These are phyloP conservation scores for Rhamnusium bicolor DNA, from an alignment of 2,888 invertebrate species.

Conservation along the genomic window DNA sequence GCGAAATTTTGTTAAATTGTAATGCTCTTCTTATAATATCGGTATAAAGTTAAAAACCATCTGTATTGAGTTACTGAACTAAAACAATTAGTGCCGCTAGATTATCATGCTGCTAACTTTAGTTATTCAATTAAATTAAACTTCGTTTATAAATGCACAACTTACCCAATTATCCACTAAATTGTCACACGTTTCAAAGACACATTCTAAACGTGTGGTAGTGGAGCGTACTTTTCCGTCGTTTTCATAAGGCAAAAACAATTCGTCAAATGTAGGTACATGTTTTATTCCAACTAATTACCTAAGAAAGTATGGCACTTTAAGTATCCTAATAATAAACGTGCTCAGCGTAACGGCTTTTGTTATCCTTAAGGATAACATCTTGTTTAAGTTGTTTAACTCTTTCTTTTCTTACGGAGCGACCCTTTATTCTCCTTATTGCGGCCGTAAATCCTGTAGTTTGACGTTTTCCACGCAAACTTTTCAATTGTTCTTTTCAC, in stretches of 20 bases:
- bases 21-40: no score
- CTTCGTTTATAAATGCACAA: neutral
- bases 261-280: slow-evolving; percentile 60
- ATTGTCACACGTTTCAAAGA: neutral
- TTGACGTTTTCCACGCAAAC: slow-evolving; percentile 27
- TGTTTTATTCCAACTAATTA: slow-evolving; percentile 16
- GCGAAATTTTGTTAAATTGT: no score
- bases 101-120: neutral
- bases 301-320: neutral
- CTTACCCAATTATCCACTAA: neutral
- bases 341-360: slow-evolving; percentile 3
- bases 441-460: slow-evolving; percentile 19
- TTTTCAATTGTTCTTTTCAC: slow-evolving; percentile 26
- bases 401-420: neutral
- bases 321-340: slow-evolving; percentile 12
- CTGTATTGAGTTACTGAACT: neutral
- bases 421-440: slow-evolving; percentile 8
- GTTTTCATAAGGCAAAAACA: neutral
- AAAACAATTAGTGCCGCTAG: neutral
- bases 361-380: slow-evolving; percentile 26
- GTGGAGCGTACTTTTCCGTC: neutral
- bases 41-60: no score
- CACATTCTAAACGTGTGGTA: neutral
- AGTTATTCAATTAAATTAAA: neutral
- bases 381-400: slow-evolving; percentile 28